These are phyloP conservation scores for Orthonychiurus folsomi DNA, from an alignment of 2,888 invertebrate genomes.

Conservation along the genomic window DNA sequence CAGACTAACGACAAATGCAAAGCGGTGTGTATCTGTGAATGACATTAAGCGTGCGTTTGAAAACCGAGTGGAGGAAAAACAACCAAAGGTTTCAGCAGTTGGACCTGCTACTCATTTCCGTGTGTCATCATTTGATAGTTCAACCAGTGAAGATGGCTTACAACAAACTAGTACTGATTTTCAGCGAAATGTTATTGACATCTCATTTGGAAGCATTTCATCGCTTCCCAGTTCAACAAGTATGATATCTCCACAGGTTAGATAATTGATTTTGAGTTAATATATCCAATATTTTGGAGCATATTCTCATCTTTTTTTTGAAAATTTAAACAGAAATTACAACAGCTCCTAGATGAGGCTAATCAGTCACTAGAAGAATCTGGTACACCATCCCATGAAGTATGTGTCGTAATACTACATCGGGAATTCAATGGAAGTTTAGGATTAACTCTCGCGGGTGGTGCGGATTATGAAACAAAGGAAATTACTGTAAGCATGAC, in stretches of 20 bases:
- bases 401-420: constrained; percentile 57
- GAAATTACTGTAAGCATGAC: constrained; percentile 69
- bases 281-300: too few relatives aligned
- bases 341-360: constrained; percentile 58
- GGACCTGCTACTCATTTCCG: constrained; percentile 45
- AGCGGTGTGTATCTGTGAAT: constrained; percentile 48
- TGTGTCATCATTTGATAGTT: constrained; percentile 51
- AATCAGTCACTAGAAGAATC: constrained; percentile 56
- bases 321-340: constrained; percentile 56
- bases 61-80: too few relatives aligned
- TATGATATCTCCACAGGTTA: constrained; percentile 51
- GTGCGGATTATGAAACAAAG: constrained; percentile 81
- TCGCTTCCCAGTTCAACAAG: constrained; percentile 53
- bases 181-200: constrained; percentile 44
- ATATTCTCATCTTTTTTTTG: too few relatives aligned
- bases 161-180: constrained; percentile 40
- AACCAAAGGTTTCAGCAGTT: too few relatives aligned
- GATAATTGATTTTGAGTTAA: neutral
- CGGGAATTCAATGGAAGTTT: constrained; percentile 65
- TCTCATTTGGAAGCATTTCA: constrained; percentile 53
- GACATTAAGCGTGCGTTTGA: constrained; percentile 55
- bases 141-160: constrained; percentile 48
- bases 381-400: constrained; percentile 48
- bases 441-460: constrained; percentile 79
- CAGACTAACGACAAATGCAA: constrained; percentile 8